These are phyloP conservation scores for Nymphalis urticae DNA, from an alignment of 2,888 invertebrate genomes.

Conservation along the genomic window DNA sequence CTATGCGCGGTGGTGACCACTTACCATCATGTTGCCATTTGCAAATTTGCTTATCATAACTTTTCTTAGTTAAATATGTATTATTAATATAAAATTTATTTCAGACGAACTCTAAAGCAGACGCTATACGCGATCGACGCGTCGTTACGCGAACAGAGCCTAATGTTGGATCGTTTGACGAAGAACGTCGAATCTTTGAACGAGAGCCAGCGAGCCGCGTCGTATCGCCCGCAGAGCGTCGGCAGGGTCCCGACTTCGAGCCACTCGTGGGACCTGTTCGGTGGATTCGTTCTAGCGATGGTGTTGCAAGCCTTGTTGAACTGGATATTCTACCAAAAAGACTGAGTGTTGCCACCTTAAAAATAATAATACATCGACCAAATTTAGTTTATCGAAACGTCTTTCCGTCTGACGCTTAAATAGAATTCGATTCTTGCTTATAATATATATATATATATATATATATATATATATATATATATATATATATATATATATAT, in stretches of 20 bases:
- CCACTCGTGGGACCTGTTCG: constrained; percentile 69
- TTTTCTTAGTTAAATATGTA: too few relatives aligned
- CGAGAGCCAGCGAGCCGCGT: constrained; percentile 48
- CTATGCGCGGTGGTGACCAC: too few relatives aligned
- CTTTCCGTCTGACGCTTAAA: constrained; percentile 33
- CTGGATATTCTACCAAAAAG: constrained; percentile 69
- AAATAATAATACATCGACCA: constrained; percentile 46
- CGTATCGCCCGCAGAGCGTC: constrained; percentile 48
- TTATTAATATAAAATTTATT: constrained; percentile 26
- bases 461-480: too few relatives aligned
- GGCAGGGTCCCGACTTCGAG: constrained; percentile 48
- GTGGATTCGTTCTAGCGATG: constrained; percentile 66
- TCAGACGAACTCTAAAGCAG: constrained; percentile 72
- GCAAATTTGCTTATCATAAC: too few relatives aligned
- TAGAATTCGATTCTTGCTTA: not conserved
- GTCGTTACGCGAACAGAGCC: constrained; percentile 75
- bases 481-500: too few relatives aligned
- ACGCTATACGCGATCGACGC: constrained; percentile 74
- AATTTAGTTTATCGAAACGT: constrained; percentile 41
- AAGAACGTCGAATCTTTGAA: constrained; percentile 55
- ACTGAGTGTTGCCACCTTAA: constrained; percentile 50
- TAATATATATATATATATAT: too few relatives aligned
- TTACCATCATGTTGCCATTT: too few relatives aligned
- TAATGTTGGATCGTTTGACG: constrained; percentile 67
- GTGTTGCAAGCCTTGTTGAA: constrained; percentile 66